phyloP scores from a whole-genome alignment of 2,113 vertebrate genomes.

The Nerophis lumbriciformis region DNA sequence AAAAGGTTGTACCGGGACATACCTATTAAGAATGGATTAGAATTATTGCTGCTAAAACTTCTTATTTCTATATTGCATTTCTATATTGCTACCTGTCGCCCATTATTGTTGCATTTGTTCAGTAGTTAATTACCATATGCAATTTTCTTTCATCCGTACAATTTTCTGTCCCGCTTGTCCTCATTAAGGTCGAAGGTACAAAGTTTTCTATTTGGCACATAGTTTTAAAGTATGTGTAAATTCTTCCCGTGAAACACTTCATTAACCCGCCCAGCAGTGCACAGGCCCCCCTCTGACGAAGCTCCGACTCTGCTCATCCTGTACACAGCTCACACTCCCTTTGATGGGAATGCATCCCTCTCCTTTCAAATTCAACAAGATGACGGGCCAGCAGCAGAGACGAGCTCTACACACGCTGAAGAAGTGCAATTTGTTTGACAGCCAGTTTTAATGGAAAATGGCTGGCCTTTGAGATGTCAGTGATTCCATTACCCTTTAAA shows the following conservation, averaged over 20 bases:
- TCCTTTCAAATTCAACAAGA: constrained; percentile 21
- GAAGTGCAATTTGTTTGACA: constrained; percentile 10
- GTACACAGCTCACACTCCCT: constrained; percentile 35
- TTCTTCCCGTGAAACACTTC: constrained; percentile 11
- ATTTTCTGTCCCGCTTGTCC: too few species aligned
- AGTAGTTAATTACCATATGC: not conserved
- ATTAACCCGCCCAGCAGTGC: constrained; percentile 38
- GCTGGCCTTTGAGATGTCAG: constrained; percentile 16
- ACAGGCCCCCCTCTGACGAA: constrained; percentile 14
- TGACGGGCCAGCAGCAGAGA: constrained; percentile 8
- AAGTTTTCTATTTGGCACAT: not conserved
- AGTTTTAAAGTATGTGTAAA: too few species aligned
- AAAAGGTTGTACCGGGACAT: too few species aligned
- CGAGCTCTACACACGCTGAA: constrained; percentile 3
- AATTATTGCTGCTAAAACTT: too few species aligned
- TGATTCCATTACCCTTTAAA: constrained; percentile 29
- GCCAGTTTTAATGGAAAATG: constrained; percentile 33
- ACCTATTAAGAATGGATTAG: too few species aligned
- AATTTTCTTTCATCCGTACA: not conserved
- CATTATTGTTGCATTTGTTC: not conserved
- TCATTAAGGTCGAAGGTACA: not conserved
- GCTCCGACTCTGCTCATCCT: constrained; percentile 22
- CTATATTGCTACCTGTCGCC: not conserved
- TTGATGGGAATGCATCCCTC: constrained; percentile 18
- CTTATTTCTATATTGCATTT: not conserved